phyloP scores from a whole-genome alignment of 1,140 invertebrate genomes.

The Octopus bimaculoides region DNA sequence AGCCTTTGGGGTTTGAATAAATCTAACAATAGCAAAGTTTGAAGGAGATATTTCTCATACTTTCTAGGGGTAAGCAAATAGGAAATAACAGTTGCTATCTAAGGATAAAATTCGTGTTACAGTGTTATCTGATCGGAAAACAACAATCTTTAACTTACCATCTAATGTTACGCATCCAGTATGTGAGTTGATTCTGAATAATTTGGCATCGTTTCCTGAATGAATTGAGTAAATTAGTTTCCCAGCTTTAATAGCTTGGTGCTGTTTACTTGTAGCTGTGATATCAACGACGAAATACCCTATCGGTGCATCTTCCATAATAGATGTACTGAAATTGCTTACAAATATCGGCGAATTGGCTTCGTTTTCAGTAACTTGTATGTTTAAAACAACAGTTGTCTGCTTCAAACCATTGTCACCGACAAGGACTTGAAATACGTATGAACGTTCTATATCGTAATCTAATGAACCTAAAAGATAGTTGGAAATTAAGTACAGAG shows the following conservation, averaged over 20 bases:
- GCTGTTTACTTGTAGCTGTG: not conserved
- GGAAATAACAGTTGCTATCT: too few species aligned
- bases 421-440: not conserved
- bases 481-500: too few species aligned
- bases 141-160: not conserved
- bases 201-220: not conserved
- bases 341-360: too few species aligned
- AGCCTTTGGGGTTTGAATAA: too few species aligned
- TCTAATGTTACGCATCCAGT: not conserved
- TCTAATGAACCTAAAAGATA: not conserved
- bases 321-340: conserved; percentile 14
- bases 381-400: not conserved
- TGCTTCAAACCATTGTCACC: not conserved
- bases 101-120: too few species aligned
- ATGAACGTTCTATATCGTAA: not conserved
- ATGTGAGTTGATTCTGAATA: not conserved
- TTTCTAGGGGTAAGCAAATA: too few species aligned
- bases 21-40: too few species aligned
- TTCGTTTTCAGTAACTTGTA: conserved; percentile 13
- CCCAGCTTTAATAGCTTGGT: too few species aligned
- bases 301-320: not conserved
- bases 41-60: too few species aligned
- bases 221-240: not conserved
- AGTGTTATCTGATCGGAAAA: too few species aligned
- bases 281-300: not conserved